Conservation (phyloP, 2,888 invertebrate genomes). For the Hedya salicella region DNA sequence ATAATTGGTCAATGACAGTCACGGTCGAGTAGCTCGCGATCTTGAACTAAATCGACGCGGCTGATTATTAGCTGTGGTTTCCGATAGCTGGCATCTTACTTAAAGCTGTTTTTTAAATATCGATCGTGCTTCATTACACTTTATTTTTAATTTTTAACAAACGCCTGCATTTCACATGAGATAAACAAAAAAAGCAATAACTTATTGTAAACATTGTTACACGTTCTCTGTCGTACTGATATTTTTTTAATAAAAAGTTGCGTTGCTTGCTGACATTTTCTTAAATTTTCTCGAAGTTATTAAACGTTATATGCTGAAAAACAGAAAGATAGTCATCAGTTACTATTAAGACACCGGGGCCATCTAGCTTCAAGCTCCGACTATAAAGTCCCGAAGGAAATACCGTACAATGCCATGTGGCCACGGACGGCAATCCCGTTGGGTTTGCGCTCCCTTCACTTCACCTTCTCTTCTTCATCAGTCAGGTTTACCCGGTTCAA, state of each 20-base stretch:
- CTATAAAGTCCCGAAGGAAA: too few species aligned
- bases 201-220: constrained; percentile 7
- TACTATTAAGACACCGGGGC: too few species aligned
- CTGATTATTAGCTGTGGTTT: constrained; percentile 12
- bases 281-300: too few species aligned
- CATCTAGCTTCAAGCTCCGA: too few species aligned
- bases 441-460: too few species aligned
- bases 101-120: not conserved
- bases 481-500: too few species aligned
- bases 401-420: too few species aligned
- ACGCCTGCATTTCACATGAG: not conserved
- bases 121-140: not conserved
- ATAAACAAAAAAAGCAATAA: not conserved
- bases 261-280: too few species aligned
- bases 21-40: constrained; percentile 50
- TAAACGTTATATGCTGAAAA: too few species aligned
- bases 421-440: too few species aligned
- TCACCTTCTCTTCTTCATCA: too few species aligned
- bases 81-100: not conserved
- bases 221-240: not conserved
- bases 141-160: not conserved
- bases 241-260: not conserved
- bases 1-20: constrained; percentile 44
- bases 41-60: constrained; percentile 37
- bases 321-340: too few species aligned